phyloP scores from a whole-genome alignment of 2,797 vertebrate species.

The Acomys russatus region DNA sequence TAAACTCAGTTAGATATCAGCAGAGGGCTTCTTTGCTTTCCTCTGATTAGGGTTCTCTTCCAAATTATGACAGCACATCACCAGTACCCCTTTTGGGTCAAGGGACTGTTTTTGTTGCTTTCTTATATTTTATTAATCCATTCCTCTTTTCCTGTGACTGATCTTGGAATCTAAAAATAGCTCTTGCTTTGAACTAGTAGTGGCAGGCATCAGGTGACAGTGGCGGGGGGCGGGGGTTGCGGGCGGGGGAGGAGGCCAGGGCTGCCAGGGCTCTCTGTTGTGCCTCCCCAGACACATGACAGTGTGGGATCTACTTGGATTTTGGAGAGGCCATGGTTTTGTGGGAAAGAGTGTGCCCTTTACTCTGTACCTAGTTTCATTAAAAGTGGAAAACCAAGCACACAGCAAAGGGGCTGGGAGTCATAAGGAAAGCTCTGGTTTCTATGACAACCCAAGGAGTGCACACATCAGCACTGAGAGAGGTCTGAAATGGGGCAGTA shows the following conservation, averaged over 20 bases:
- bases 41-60: constrained; percentile 56
- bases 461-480: constrained; percentile 67
- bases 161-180: constrained; percentile 70
- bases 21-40: constrained; percentile 61
- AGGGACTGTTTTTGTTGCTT: constrained; percentile 54
- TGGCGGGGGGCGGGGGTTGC: no score
- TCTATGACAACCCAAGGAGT: constrained; percentile 86
- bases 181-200: constrained; percentile 11
- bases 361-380: constrained; percentile 80
- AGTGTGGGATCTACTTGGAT: not conserved
- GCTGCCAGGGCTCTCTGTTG: not conserved
- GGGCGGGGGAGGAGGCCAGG: not conserved
- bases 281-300: not conserved
- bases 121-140: constrained; percentile 69
- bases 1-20: constrained; percentile 54
- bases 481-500: constrained; percentile 74
- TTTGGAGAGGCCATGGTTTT: not conserved
- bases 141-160: constrained; percentile 35
- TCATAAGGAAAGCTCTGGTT: constrained; percentile 83
- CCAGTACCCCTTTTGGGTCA: constrained; percentile 7
- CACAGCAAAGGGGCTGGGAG: constrained; percentile 74
- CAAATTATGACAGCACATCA: constrained; percentile 50
- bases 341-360: constrained; percentile 38
- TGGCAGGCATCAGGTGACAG: not conserved
- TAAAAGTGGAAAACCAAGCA: constrained; percentile 80